Base-by-base conservation (phyloP, 2,113 vertebrate species). In the Budorcas taxicolor region DNA sequence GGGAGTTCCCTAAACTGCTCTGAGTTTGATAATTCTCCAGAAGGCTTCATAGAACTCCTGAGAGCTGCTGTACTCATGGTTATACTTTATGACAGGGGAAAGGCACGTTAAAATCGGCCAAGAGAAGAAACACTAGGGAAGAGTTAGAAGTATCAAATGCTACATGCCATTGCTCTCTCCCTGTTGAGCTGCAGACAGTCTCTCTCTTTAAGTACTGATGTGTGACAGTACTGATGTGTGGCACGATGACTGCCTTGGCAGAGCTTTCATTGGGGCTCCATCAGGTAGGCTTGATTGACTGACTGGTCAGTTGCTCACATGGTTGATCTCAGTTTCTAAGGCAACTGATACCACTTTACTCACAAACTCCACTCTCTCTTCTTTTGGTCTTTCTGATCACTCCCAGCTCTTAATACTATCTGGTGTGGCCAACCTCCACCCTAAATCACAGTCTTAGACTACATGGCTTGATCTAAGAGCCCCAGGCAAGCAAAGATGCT, bases 191-290 rank as follows among this genome's bases (percentile, higher is more conserved):
- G 25, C 4, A 2, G 53, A n/a, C 58, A 81, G 50, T 2, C 21
- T 62, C 3, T 5, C 25, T 53, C 47, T 12, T 64, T 53, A 0
- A 5, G 64, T 50, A 23, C 6, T n/a, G 60, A 21, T 13, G 1
- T 67, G 53, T 29, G 47, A 43, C 50, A 15, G 19, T 5, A 10
- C 3, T 40, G 40, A 84, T 5, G 19, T 55, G n/a, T 43, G 27
- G 36, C 7, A 9, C 1, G 1, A 27, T 7, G 25, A 29, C 5
- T 47, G 81, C 0, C 25, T 47, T 8, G 11, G 5, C 5, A 8
- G 55, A 94, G 45, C 7, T 53, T 91, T 83, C 7, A 27, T 0
- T 43, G 81, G 40, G 52, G 9, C 13, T 84, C 31, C 36, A 33
- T 21, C 29, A n/a, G 11, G 33, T 6, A 52, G 27, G 25, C 13